Evolutionary conservation across 2,797 vertebrate genomes (phyloP), one percentile per base, ranked within the genome.

Genomic region (Kryptopterus vitreolus): DNA sequence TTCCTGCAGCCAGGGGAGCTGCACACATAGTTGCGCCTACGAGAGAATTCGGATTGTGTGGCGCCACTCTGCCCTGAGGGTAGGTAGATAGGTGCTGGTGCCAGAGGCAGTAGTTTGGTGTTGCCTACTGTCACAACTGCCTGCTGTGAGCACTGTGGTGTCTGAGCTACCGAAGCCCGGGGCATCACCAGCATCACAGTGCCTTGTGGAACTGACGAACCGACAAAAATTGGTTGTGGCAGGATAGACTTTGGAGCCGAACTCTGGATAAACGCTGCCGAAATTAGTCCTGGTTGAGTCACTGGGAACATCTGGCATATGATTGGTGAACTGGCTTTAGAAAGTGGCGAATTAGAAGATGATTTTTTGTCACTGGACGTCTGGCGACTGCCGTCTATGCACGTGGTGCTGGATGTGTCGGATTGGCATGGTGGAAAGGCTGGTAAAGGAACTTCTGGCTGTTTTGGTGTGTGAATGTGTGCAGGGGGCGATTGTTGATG

Each of bases 301-400:
- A 97, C 86, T 1, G 97, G 96, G 88, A 98, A 94, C 96, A 99
- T 96, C 71, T 98, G 98, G 92, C 97, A 98, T 84, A 99, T 92
- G 87, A 99, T 93, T 0, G 95, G 95, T 78, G 95, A 87, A 80
- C 91, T 95, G 50, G 94, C 85, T 86, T 94, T 87, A 0, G 95
- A 92, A 82, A 91, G 86, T 3, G 94, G 89, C 43, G 93, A 87
- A 83, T 92, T 85, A 0, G 91, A 88, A 61, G 89, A 71, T 62
- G 88, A 86, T 75, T 83, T 85, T 70, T 81, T 88, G 53, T 82
- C 74, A 76, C 62, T 79, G 65, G 82, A 31, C 70, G 83, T 84
- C 75, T 85, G 81, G 70, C 79, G 76, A 79, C 65, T 87, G 87
- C 89, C 89, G 83, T 87, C 80, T 71, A 76, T 79, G 86, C 82